phyloP scores from a whole-genome alignment of 2,888 invertebrate genomes.

The Heliconius hortense region DNA sequence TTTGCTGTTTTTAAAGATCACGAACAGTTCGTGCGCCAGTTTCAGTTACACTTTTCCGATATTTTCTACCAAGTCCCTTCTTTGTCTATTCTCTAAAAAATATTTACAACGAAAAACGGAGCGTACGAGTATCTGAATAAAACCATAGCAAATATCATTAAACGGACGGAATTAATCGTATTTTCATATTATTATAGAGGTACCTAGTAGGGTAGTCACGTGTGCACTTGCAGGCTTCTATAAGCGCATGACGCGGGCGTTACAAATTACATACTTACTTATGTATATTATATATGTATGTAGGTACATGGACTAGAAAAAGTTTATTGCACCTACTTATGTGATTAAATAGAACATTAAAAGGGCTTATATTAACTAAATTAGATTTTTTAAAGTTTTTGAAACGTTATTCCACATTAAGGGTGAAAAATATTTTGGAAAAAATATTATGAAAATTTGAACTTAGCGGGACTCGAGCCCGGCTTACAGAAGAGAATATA shows the following conservation, averaged over 20 bases:
- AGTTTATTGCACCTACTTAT: constrained; percentile 17
- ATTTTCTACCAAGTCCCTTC: no score
- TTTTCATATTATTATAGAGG: background rate
- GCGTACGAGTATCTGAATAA: background rate
- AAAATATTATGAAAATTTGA: background rate
- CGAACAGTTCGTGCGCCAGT: no score
- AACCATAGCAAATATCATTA: constrained; percentile 9
- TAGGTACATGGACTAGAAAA: constrained; percentile 15
- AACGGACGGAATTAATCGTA: constrained; percentile 24
- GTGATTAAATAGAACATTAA: background rate
- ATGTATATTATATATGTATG: background rate
- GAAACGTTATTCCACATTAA: background rate
- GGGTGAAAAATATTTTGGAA: background rate
- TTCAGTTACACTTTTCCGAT: no score
- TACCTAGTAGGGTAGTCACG: background rate
- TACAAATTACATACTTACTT: background rate
- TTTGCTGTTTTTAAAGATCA: no score
- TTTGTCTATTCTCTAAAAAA: no score
- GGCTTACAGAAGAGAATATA: background rate
- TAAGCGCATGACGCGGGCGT: background rate
- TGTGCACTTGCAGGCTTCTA: constrained; percentile 28
- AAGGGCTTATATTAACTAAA: no score
- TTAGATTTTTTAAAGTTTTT: no score
- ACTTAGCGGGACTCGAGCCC: background rate
- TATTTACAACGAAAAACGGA: background rate